Evolutionary conservation across 2,113 vertebrate genomes (phyloP).

Genomic region (Tauraco erythrolophus): DNA sequence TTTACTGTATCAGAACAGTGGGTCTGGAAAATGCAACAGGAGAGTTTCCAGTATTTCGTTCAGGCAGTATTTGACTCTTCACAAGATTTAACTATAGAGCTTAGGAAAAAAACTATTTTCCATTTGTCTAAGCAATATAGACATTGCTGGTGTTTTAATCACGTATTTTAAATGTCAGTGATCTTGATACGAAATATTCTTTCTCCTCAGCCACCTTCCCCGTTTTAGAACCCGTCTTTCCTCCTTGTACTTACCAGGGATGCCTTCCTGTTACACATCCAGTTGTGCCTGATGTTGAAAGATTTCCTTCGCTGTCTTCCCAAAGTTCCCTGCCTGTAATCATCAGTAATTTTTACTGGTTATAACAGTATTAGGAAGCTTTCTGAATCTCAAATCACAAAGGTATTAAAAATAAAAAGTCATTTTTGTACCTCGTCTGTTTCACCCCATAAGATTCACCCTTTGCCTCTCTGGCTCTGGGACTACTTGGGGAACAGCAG

Average conservation of each 20-base stretch:
- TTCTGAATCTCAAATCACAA: not conserved
- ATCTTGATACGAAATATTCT: not conserved
- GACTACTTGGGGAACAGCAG: not conserved
- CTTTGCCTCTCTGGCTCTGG: not conserved
- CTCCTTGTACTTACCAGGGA: not conserved
- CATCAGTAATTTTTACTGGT: not conserved
- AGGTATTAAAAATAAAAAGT: not conserved
- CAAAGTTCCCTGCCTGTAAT: not conserved
- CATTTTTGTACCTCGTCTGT: not conserved
- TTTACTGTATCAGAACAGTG: not conserved
- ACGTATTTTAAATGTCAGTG: not conserved
- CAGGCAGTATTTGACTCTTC: not conserved
- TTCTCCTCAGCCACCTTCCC: not conserved
- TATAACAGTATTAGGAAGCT: not conserved
- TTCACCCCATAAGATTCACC: not conserved
- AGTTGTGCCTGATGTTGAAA: rapidly evolving
- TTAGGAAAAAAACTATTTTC: not conserved
- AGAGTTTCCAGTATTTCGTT: not conserved
- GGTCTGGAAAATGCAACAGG: not conserved
- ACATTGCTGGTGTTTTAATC: not conserved
- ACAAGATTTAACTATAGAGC: not conserved
- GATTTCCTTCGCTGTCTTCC: not conserved
- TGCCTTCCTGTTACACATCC: not conserved
- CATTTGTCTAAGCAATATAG: not conserved
- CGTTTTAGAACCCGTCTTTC: not conserved